Evolutionary conservation across 2,113 vertebrate species (phyloP).

Genomic region (Sinocyclocheilus rhinocerous): DNA sequence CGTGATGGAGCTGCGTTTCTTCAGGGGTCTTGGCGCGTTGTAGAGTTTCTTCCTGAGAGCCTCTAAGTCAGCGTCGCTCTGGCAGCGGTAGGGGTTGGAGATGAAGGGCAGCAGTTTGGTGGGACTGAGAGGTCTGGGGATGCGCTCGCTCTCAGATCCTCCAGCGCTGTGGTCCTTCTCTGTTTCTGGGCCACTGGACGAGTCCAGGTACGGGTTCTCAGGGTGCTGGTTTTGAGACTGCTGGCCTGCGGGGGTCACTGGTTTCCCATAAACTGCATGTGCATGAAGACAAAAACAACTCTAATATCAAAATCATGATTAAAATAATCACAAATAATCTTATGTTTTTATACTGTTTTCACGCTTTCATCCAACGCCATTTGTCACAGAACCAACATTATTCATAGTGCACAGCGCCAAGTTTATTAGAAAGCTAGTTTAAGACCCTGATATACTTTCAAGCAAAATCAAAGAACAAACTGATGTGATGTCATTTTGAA

Average conservation of each 20-base stretch:
- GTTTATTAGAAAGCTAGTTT: too few species aligned
- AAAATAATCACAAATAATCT: too few species aligned
- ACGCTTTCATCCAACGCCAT: too few species aligned
- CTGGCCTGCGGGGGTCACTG: slow-evolving; percentile 80
- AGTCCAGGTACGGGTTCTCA: slow-evolving; percentile 82
- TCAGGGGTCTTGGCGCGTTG: slow-evolving; percentile 90
- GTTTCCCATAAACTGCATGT: slow-evolving; percentile 89
- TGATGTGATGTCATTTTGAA: too few species aligned
- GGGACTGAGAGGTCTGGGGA: slow-evolving; percentile 92
- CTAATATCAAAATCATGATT: too few species aligned
- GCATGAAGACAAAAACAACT: slow-evolving; percentile 20
- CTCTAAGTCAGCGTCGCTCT: slow-evolving; percentile 93
- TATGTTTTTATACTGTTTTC: too few species aligned
- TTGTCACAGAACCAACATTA: too few species aligned
- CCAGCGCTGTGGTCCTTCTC: slow-evolving; percentile 71
- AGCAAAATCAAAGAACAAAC: too few species aligned
- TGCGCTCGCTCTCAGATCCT: slow-evolving; percentile 80
- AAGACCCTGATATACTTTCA: too few species aligned
- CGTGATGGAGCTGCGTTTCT: slow-evolving; percentile 97
- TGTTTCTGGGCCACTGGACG: slow-evolving; percentile 73
- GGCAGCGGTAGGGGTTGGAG: slow-evolving; percentile 92
- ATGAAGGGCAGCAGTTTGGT: slow-evolving; percentile 96
- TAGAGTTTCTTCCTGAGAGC: slow-evolving; percentile 91
- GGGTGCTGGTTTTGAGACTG: slow-evolving; percentile 56
- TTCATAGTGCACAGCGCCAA: too few species aligned